Base-by-base conservation (phyloP, 2,797 vertebrate genomes). In the Melanotaenia nigrans region DNA sequence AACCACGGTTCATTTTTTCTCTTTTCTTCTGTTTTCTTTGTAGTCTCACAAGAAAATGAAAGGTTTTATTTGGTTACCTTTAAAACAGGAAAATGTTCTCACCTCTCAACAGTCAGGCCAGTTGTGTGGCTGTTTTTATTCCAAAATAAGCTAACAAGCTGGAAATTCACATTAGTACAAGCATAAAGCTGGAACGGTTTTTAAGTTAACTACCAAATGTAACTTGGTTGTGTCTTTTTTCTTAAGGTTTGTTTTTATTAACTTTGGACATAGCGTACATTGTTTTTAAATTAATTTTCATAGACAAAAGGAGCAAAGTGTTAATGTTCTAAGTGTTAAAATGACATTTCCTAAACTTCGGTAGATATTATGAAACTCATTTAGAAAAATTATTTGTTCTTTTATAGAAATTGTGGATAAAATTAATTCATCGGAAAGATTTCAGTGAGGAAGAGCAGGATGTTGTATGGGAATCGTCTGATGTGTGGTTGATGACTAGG, bases 401-500 rank as follows among this genome's bases (percentile, higher is more conserved):
- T 14, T 25, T 12, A 53, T 24, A 53, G 51, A 25, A 25, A 14
- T 54, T 25, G 12, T 13, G 18, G 13, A n/a, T 5, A 6, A 40
- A 42, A 7, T 2, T 4, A 32, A 53, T 30, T 25, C 3, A 30
- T 51, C 11, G 5, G 47, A 42, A 11, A 42, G 22, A 51, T 54
- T 55, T 18, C 24, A 55, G 10, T 71, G 49, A 63, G 45, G n/a
- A 73, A 42, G 45, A 80, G 38, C 18, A 40, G 78, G 65, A 74
- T 81, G 73, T 81, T 59, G 53, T 64, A 28, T 32, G 28, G 32
- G 74, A 64, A 53, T 16, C 36, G 58, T 74, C 42, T 78, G 65
- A 63, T 79, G 67, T 71, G 53, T 22, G 25, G 20, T 65, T 78
- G 83, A 73, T 78, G 68, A 75, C 75, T 64, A 61, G 28, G 69